Evolutionary conservation across 1,140 invertebrate species (phyloP), one percentile per base, ranked within the genome.

Genomic region (Spodoptera frugiperda): DNA sequence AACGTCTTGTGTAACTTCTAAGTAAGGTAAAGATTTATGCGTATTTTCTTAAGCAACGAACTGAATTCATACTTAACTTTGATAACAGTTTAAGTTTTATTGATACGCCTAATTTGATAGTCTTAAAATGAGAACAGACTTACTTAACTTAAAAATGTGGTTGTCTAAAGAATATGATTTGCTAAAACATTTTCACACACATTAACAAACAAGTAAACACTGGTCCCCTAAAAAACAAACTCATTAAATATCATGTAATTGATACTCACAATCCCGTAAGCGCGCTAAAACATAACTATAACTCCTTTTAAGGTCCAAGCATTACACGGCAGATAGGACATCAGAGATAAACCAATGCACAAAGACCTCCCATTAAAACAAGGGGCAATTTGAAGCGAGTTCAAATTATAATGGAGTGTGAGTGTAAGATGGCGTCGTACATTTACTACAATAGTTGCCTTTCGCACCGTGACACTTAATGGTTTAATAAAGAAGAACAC

Each of bases 401-500:
- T 39, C 33, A 39, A 8, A 39, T 39, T 39, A 39, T 9, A 39
- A 4, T 39, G 33, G 33, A 39, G 33, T 9, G 33, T 39, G 1
- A 39, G 4, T 39, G 33, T 39, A 39, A 39, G 33, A 39, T 39
- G 33, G 33, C 33, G 33, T 39, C 33, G 33, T 15, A 61, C 33
- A 61, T 61, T 57, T 17, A 44, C 61, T 21, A 65, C 61, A 65
- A 65, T 65, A 65, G 61, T 48, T 46, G 19, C 61, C 33, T 33
- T 39, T 30, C 30, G 39, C n/a, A 33, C 19, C 19, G 15, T n/a
- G 78, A 82, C 73, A 30, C 74, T 75, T 80, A 82, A 73, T 80
- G 71, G 71, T 19, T 59, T 46, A 76, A 75, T 78, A 80, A 82
- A 84, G 11, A 30, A 57, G 80, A 78, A 77, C 77, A 61, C 55